Percentiles rank a stretch among this genome's conserved stretches.
phyloP scores from a whole-genome alignment of 2,888 invertebrate genomes.

The Synergus laeviventris region DNA sequence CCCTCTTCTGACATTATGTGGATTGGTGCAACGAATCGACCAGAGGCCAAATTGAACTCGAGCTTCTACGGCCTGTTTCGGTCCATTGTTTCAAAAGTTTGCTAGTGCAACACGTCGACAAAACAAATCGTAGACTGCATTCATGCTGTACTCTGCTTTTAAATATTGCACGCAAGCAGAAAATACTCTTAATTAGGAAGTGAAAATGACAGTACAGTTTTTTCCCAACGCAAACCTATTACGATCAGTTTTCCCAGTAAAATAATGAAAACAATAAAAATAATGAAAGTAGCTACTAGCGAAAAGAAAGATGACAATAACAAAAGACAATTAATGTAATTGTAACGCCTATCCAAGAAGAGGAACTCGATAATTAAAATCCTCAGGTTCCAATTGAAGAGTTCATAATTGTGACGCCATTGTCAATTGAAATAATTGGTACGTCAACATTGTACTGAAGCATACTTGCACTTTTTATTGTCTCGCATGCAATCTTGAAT shows the following conservation, averaged over 20 bases:
- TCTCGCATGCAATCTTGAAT: background rate
- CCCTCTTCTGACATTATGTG: conserved; percentile 21
- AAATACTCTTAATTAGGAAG: background rate
- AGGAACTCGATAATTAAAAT: background rate
- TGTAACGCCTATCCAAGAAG: background rate
- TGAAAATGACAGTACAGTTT: too few relatives aligned
- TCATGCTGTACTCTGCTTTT: background rate
- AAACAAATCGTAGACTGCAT: background rate
- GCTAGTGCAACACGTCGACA: conserved; percentile 15
- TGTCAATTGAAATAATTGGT: conserved; percentile 25
- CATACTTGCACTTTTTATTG: background rate
- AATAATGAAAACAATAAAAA: background rate
- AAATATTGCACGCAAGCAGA: background rate
- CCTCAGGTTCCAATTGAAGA: background rate
- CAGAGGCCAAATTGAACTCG: conserved; percentile 29
- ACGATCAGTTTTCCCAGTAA: too few relatives aligned
- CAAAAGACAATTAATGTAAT: conserved; percentile 16
- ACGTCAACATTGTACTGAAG: background rate
- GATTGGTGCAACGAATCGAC: conserved; percentile 28
- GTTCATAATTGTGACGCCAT: background rate
- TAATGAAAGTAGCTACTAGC: background rate
- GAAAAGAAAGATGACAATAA: background rate
- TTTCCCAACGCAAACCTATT: too few relatives aligned
- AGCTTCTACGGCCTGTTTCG: conserved; percentile 4
- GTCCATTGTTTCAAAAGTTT: conserved; percentile 27